A percentile compares a stretch with the other conserved stretches of the same genome.
phyloP scores from a whole-genome alignment of 1,140 invertebrate species.

The Battus philenor region DNA sequence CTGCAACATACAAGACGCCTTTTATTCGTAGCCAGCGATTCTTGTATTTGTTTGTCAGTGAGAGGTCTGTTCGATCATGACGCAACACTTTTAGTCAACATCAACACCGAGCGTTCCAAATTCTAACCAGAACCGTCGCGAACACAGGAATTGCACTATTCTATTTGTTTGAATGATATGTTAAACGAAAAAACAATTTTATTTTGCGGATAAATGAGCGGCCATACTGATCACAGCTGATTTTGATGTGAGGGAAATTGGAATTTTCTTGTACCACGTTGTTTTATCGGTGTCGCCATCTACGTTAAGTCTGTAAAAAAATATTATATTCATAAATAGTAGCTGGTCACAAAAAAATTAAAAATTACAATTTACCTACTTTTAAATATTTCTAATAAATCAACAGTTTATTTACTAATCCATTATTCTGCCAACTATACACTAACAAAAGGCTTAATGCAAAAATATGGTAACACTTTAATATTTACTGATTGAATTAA shows the following conservation, averaged over 20 bases:
- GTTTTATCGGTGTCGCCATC: slow-evolving; percentile 50
- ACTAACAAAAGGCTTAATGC: too few relatives aligned
- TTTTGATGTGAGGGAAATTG: slow-evolving; percentile 68
- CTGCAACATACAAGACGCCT: slow-evolving; percentile 39
- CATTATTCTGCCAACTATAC: too few relatives aligned
- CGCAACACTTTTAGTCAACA: slow-evolving; percentile 73
- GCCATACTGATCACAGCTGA: slow-evolving; percentile 74
- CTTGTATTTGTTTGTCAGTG: slow-evolving; percentile 73
- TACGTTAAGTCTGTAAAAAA: slow-evolving; percentile 25
- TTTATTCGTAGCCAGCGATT: slow-evolving; percentile 57
- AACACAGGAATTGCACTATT: slow-evolving; percentile 56
- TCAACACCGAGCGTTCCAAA: slow-evolving; percentile 54
- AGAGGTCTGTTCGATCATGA: slow-evolving; percentile 70
- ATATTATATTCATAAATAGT: slow-evolving; percentile 18
- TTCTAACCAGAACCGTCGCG: slow-evolving; percentile 35
- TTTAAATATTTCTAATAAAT: too few relatives aligned
- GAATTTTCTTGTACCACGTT: slow-evolving; percentile 61
- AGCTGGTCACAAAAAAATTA: slow-evolving; percentile 20
- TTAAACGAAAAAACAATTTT: slow-evolving; percentile 54
- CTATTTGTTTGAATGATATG: slow-evolving; percentile 58
- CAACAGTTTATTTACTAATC: too few relatives aligned
- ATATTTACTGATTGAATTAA: too few relatives aligned
- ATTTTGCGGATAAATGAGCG: slow-evolving; percentile 57
- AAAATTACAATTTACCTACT: background rate
- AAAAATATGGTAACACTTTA: too few relatives aligned